phyloP scores from a whole-genome alignment of 2,113 vertebrate genomes.

The Protobothrops mucrosquamatus region DNA sequence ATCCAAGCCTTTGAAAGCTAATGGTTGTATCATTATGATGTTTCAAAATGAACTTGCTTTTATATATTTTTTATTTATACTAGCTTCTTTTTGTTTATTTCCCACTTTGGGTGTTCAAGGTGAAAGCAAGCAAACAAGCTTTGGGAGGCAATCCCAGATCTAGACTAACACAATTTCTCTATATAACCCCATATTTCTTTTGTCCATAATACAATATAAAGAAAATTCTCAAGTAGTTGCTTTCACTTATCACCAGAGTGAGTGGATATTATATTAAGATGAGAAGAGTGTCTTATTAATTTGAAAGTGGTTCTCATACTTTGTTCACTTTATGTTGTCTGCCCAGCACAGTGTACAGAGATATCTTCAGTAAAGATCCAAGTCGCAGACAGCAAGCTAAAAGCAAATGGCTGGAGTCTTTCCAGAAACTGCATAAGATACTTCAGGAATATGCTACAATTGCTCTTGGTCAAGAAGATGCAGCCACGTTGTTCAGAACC shows the following conservation, averaged over 20 bases:
- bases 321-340: constrained; percentile 13
- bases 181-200: neutral
- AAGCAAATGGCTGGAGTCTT: constrained; percentile 58
- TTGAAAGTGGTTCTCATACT: constrained; percentile 25
- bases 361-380: constrained; percentile 61
- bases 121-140: neutral
- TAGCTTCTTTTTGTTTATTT: neutral
- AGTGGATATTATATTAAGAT: neutral
- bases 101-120: neutral
- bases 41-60: neutral
- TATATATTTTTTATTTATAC: neutral
- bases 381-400: constrained; percentile 51
- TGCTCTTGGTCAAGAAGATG: constrained; percentile 48
- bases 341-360: constrained; percentile 55
- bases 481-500: constrained; percentile 58
- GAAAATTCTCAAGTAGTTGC: neutral
- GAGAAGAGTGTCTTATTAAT: constrained; percentile 13
- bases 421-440: constrained; percentile 50
- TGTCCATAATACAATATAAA: neutral
- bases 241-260: neutral
- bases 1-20: neutral
- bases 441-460: constrained; percentile 49
- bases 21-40: neutral
- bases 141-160: neutral
- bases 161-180: neutral